Conservation (phyloP, 2,797 vertebrate genomes). For the Acrossocheilus wenchowensis region DNA sequence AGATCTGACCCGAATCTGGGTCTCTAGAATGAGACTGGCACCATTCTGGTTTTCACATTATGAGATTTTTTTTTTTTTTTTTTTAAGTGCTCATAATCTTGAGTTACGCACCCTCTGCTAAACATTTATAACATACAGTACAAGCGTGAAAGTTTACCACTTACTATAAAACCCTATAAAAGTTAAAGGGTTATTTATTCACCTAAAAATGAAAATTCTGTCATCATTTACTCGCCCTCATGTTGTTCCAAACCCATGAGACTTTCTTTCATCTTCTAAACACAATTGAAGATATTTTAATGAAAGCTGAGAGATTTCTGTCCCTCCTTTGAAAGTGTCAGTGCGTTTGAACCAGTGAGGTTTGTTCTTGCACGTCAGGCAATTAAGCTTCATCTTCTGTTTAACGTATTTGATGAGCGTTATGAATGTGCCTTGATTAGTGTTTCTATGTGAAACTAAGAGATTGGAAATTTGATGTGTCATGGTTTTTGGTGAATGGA, state of each 20-base stretch:
- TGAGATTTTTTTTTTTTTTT: accelerated
- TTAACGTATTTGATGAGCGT: not conserved
- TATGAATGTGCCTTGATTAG: not conserved
- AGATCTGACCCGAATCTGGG: not conserved
- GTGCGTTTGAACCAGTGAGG: not conserved
- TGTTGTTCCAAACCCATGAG: not conserved
- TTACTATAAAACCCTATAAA: not conserved
- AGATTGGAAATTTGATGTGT: not conserved
- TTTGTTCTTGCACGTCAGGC: not conserved
- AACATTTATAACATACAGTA: not conserved
- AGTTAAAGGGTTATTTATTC: not conserved
- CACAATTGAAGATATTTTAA: not conserved
- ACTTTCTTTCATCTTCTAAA: not conserved
- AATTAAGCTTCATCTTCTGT: not conserved
- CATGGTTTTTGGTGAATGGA: not conserved
- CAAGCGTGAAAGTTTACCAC: not conserved
- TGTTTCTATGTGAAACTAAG: not conserved
- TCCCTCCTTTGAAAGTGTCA: not conserved
- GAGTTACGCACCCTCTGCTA: not conserved
- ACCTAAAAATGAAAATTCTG: not conserved
- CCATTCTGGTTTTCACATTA: not conserved
- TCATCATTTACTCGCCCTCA: not conserved
- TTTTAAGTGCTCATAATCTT: not conserved
- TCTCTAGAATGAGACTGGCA: not conserved
- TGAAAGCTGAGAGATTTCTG: not conserved